These are phyloP conservation scores for Pseudopodoces humilis DNA, from an alignment of 2,113 vertebrate genomes.

Conservation along the genomic window DNA sequence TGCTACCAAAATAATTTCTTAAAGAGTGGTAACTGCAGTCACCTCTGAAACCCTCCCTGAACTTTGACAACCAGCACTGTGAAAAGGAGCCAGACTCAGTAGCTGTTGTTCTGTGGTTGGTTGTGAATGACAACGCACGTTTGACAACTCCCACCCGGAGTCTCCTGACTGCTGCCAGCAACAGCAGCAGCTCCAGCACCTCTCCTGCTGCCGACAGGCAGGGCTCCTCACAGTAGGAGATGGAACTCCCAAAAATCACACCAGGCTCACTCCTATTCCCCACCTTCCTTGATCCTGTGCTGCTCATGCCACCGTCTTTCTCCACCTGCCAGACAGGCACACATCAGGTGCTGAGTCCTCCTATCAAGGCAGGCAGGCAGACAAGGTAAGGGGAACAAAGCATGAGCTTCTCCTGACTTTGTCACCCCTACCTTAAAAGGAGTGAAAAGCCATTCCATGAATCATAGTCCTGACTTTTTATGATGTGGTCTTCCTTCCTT, in stretches of 20 bases:
- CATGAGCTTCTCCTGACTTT: not conserved
- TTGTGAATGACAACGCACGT: not conserved
- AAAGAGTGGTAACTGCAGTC: not conserved
- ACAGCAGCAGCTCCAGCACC: not conserved
- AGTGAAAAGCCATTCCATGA: not conserved
- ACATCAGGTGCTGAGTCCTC: fast-evolving
- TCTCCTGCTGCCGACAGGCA: not conserved
- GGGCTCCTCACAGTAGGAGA: fast-evolving
- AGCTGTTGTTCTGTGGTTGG: not conserved
- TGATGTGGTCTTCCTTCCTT: not conserved
- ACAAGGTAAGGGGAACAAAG: fast-evolving
- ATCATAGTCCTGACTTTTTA: not conserved
- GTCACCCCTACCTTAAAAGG: not conserved
- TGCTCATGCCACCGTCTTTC: fast-evolving
- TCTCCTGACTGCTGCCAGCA: not conserved
- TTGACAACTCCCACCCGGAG: not conserved
- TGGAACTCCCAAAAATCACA: not conserved
- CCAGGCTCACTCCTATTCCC: not conserved
- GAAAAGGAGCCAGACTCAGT: not conserved
- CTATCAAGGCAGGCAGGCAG: not conserved
- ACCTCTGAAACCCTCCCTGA: not conserved
- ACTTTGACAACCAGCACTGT: not conserved
- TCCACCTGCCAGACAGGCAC: not conserved
- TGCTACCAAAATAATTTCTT: not conserved
- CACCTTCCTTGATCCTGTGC: not conserved